A percentile compares a stretch with the other conserved stretches of the same genome.
Evolutionary conservation across 2,113 vertebrate species (phyloP).

Genomic region (Coreoperca whiteheadi): DNA sequence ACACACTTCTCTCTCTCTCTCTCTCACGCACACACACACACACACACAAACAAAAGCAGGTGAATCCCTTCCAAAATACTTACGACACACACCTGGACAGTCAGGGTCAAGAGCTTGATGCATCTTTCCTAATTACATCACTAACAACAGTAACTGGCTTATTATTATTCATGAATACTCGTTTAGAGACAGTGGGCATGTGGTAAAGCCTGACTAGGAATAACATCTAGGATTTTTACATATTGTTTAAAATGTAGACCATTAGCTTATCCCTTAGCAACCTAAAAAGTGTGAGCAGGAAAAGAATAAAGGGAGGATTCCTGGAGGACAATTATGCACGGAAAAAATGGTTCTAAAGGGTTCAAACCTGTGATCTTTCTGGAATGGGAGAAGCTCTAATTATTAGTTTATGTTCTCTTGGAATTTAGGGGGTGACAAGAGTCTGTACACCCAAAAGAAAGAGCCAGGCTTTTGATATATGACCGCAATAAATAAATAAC

Average conservation of each 20-base stretch:
- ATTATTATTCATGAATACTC: neutral
- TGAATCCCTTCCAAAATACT: neutral
- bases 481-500: constrained; percentile 28
- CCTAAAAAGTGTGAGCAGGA: neutral
- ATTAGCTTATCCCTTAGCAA: neutral
- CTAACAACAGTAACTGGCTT: neutral
- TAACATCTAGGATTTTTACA: neutral
- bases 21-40: constrained; percentile 1
- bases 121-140: neutral
- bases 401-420: neutral
- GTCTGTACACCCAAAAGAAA: neutral
- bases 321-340: neutral
- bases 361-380: constrained; percentile 9
- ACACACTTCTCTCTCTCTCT: neutral
- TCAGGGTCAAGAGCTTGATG: neutral
- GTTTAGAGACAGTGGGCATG: neutral
- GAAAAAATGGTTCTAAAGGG: neutral
- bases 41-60: neutral
- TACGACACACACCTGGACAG: neutral
- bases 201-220: neutral
- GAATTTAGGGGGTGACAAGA: neutral
- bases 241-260: neutral
- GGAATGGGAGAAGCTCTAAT: neutral
- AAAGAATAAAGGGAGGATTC: neutral
- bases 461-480: neutral